Conservation (phyloP, 2,797 vertebrate genomes). For the Pempheris klunzingeri region DNA sequence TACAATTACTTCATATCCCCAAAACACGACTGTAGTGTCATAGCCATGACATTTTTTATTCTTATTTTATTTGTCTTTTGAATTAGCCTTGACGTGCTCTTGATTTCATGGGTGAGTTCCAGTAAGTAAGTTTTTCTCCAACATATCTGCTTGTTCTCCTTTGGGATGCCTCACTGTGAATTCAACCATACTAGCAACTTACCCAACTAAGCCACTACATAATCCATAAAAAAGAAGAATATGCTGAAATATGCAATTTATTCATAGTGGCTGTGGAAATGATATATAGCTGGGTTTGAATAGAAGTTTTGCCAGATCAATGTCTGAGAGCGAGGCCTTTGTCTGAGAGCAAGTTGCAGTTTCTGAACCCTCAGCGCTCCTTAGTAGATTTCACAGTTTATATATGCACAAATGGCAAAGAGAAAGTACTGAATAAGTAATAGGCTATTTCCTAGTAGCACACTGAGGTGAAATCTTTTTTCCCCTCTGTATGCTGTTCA, state of each 20-base stretch:
- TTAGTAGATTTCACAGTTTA: conserved; percentile 81
- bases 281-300: conserved; percentile 72
- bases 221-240: conserved; percentile 56
- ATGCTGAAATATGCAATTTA: conserved; percentile 72
- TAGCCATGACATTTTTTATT: neutral
- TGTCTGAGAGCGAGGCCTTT: conserved; percentile 77
- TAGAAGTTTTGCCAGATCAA: conserved; percentile 82
- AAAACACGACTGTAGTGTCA: neutral
- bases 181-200: conserved; percentile 45
- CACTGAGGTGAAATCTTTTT: conserved; percentile 85
- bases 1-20: neutral
- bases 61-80: neutral
- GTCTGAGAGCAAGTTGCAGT: conserved; percentile 74
- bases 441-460: conserved; percentile 84
- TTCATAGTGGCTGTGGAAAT: conserved; percentile 74
- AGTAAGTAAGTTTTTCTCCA: conserved; percentile 27
- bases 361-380: conserved; percentile 73
- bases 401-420: conserved; percentile 86
- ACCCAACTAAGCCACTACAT: conserved; percentile 46
- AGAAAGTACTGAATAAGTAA: conserved; percentile 86
- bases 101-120: conserved; percentile 3
- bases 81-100: neutral
- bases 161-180: conserved; percentile 29
- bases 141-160: conserved; percentile 21
- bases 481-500: conserved; percentile 74